Percentiles rank a stretch among this genome's conserved stretches.
Conservation (phyloP, 2,888 invertebrate genomes). For the Norana najaformis region DNA sequence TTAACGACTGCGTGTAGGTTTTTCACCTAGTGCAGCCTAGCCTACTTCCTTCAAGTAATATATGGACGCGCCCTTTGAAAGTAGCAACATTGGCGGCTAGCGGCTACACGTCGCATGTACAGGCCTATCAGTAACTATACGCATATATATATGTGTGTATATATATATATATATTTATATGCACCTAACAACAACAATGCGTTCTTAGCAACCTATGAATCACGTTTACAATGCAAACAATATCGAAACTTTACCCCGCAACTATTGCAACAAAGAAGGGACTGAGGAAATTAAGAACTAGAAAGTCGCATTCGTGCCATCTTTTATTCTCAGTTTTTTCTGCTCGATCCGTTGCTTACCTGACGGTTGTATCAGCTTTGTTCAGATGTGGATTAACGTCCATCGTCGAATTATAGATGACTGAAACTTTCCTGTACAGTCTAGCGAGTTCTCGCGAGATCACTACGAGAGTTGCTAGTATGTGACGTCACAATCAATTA, state of each 20-base stretch:
- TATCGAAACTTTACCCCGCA: not conserved
- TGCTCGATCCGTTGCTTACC: not conserved
- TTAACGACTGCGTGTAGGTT: not conserved
- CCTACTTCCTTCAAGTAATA: not conserved
- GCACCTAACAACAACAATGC: not conserved
- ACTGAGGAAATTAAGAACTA: not conserved
- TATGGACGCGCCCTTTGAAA: not conserved
- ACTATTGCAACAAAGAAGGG: not conserved
- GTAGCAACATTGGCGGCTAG: not conserved
- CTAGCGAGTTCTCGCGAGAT: not conserved
- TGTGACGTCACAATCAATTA: not conserved
- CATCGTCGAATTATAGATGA: not conserved
- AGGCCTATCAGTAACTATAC: not conserved
- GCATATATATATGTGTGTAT: not conserved
- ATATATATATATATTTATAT: not conserved
- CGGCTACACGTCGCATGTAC: too few relatives aligned
- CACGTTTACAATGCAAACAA: not conserved
- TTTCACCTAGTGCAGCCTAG: not conserved
- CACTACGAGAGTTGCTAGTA: not conserved
- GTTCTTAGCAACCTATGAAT: not conserved
- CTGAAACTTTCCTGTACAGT: not conserved
- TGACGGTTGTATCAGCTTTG: not conserved
- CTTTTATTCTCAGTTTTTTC: not conserved
- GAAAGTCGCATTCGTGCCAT: not conserved
- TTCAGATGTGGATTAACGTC: not conserved